Base-by-base conservation (phyloP, 64 coral and sea anemone genomes). In the Actinia tenebrosa region DNA sequence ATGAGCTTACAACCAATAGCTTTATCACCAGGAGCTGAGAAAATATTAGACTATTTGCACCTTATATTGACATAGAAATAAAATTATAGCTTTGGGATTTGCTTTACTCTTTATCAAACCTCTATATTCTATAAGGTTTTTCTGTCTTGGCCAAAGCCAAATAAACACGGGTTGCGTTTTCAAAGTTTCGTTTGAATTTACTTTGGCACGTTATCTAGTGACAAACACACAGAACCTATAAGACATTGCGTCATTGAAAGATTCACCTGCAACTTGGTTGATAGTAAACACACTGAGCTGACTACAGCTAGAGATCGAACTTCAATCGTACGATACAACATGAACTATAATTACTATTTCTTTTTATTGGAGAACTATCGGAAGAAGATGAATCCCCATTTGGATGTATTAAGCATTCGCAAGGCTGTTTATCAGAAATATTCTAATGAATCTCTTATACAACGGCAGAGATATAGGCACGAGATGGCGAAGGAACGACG, bases 301-400 rank as follows among this genome's bases (percentile, higher is more conserved):
- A 56, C 53, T 53, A 9, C 37, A 16, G 7, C 9, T 13, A 22
- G 7, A 50, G 3, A 78, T 62, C 17, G 37, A 86, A 62, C 13
- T 54, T 56, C 22, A 75, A 15, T n/a, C 30, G 30, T 37, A 37
- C 69, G 15, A 13, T 82, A 14, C 72, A 84, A 37, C 11, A 94
- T 96, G 94, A 96, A 92, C 60, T 87, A 86, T 62, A 78, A 87
- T 53, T 92, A 89, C 80, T 87, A 93, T 60, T 92, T 88, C 23
- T 84, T 71, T 80, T 44, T 93, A 10, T 55, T 93, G 45, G 91
- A 97, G 60, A 81, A 80, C 63, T 93, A 97, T 66, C 91, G 88
- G 19, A 83, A 87, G 5, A 87, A 90, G 60, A 56, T 93, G 77
- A 80, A 90, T 20, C 50, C 86, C 18, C 87, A 97, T 81, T 42